Conservation (phyloP, 1,140 invertebrate genomes). For the Agrypnia vestita region DNA sequence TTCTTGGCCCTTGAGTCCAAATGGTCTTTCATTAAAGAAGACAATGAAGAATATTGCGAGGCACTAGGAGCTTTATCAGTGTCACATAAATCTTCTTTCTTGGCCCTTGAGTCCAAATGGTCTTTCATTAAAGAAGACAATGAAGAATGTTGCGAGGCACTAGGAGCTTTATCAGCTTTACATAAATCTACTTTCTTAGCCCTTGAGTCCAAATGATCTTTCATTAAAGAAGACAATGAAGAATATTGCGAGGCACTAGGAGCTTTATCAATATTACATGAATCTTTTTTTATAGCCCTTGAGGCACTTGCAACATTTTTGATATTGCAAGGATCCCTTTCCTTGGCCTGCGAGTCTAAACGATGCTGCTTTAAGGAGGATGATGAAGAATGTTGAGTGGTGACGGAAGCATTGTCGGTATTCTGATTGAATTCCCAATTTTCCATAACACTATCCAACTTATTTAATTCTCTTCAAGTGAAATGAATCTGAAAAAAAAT, state of each 20-base stretch:
- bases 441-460: no score
- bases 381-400: no score
- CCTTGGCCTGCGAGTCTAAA: no score
- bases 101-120: not conserved
- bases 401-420: no score
- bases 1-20: not conserved
- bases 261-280: not conserved
- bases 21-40: slow-evolving; percentile 19
- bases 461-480: no score
- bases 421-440: no score
- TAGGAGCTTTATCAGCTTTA: not conserved
- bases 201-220: not conserved
- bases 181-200: not conserved
- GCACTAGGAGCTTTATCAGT: not conserved
- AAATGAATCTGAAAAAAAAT: no score
- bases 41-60: slow-evolving; percentile 20
- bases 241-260: slow-evolving; percentile 3
- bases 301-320: no score
- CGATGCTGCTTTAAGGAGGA: no score
- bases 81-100: not conserved
- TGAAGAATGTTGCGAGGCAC: slow-evolving; percentile 10
- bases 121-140: slow-evolving; percentile 20
- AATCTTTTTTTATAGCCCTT: not conserved
- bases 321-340: no score
- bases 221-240: slow-evolving; percentile 20